These are phyloP conservation scores for Tenthredo livida DNA, from an alignment of 2,888 invertebrate genomes.

Conservation along the genomic window DNA sequence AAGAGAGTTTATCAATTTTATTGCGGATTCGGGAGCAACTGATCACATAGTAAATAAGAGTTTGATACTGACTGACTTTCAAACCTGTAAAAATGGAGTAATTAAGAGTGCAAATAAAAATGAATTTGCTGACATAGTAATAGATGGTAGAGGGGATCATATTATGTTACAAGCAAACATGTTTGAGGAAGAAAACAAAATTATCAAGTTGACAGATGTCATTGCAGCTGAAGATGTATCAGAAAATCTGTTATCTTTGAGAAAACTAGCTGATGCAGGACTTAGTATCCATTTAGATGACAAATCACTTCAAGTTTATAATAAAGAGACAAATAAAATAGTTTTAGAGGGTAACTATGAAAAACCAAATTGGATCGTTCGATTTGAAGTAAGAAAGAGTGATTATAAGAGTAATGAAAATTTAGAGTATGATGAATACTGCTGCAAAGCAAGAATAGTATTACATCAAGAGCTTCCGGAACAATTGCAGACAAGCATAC, in stretches of 20 bases:
- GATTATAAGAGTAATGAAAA: neutral
- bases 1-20: slow-evolving; percentile 49
- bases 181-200: neutral
- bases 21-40: slow-evolving; percentile 58
- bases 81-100: slow-evolving; percentile 36
- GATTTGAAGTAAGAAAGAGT: slow-evolving; percentile 57
- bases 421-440: neutral
- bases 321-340: slow-evolving; percentile 56
- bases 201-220: slow-evolving; percentile 56
- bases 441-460: slow-evolving; percentile 28
- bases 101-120: slow-evolving; percentile 54
- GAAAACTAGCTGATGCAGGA: slow-evolving; percentile 60
- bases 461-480: slow-evolving; percentile 50
- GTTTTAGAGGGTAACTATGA: slow-evolving; percentile 58
- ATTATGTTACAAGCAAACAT: neutral
- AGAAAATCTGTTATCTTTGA: slow-evolving; percentile 60
- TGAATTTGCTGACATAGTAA: slow-evolving; percentile 48
- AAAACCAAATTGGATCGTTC: slow-evolving; percentile 58
- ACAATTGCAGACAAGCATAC: slow-evolving; percentile 50
- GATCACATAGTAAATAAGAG: slow-evolving; percentile 55
- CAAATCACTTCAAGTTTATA: slow-evolving; percentile 56
- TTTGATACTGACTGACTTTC: slow-evolving; percentile 50
- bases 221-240: slow-evolving; percentile 56
- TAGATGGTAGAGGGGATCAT: slow-evolving; percentile 29
- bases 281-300: slow-evolving; percentile 60